A percentile compares a stretch with the other conserved stretches of the same genome.
Conservation (phyloP, 2,888 invertebrate species). For the Euplagia quadripunctaria region DNA sequence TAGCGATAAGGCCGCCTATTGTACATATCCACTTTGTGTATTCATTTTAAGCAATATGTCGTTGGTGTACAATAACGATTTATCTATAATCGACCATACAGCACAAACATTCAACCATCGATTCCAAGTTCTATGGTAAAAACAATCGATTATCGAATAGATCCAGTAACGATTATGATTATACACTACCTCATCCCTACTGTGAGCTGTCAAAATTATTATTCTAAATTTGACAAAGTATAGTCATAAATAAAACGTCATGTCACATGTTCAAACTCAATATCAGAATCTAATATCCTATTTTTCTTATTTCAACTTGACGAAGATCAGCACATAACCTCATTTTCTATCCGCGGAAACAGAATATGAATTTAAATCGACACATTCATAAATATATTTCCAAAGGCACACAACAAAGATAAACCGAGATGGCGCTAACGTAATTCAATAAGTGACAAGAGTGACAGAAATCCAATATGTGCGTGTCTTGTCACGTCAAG, state of each 20-base stretch:
- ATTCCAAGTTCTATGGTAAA: no score
- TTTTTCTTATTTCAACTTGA: neutral
- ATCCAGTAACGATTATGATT: no score
- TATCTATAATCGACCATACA: neutral
- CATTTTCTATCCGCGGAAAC: conserved; percentile 13
- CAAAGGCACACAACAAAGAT: conserved; percentile 36
- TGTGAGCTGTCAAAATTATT: neutral
- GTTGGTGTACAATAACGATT: neutral
- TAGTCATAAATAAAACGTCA: neutral
- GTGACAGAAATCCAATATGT: conserved; percentile 68
- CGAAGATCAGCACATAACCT: conserved; percentile 5
- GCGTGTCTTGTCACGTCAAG: conserved; percentile 60
- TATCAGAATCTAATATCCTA: neutral
- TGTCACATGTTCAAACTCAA: conserved; percentile 1
- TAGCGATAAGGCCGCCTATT: no score
- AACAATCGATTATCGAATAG: no score
- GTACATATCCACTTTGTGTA: no score
- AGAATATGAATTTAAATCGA: conserved; percentile 25
- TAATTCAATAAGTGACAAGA: conserved; percentile 61
- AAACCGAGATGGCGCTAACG: conserved; percentile 35
- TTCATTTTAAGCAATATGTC: no score
- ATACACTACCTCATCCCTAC: no score
- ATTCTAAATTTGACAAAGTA: no score
- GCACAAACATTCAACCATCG: no score
- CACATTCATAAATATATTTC: conserved; percentile 38